A percentile compares a stretch with the other conserved stretches of the same genome.
phyloP scores from a whole-genome alignment of 2,888 invertebrate genomes.

The Enoplolaimus lenunculus region DNA sequence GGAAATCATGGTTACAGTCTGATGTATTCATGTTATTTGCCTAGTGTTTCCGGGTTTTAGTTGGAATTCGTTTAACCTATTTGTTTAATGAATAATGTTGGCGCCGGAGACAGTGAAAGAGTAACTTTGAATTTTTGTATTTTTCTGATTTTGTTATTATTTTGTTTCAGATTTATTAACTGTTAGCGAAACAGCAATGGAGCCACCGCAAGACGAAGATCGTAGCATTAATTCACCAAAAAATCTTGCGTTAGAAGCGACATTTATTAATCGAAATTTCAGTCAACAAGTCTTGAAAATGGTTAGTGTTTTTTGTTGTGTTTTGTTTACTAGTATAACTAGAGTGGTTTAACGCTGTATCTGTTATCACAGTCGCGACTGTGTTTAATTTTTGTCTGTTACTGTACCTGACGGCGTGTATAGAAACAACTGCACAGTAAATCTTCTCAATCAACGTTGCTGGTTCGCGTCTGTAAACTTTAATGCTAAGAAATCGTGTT shows the following conservation, averaged over 20 bases:
- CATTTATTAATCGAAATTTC: slow-evolving; percentile 98
- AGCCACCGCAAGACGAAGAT: slow-evolving; percentile 90
- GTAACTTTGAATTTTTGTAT: too few species aligned
- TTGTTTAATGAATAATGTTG: too few species aligned
- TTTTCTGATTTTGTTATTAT: slow-evolving; percentile 14
- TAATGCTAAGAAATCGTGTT: too few species aligned
- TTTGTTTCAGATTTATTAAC: slow-evolving; percentile 61
- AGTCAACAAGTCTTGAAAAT: slow-evolving; percentile 75
- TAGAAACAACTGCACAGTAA: too few species aligned
- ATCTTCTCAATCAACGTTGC: too few species aligned
- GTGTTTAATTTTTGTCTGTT: neutral
- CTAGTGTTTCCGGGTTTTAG: slow-evolving; percentile 15
- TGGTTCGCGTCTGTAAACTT: too few species aligned
- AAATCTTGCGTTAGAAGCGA: slow-evolving; percentile 88
- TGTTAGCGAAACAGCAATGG: slow-evolving; percentile 92
- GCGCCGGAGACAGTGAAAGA: too few species aligned
- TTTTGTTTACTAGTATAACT: too few species aligned
- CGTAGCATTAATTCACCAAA: slow-evolving; percentile 85
- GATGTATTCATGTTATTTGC: slow-evolving; percentile 14
- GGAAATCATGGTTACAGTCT: too few species aligned
- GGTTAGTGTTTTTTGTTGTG: too few species aligned
- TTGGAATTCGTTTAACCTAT: slow-evolving; percentile 16
- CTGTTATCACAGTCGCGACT: neutral
- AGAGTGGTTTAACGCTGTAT: neutral
- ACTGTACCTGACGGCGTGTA: too few species aligned